phyloP scores from a whole-genome alignment of 35 echinoderm and acorn worm species.

The Chiridota heheva region DNA sequence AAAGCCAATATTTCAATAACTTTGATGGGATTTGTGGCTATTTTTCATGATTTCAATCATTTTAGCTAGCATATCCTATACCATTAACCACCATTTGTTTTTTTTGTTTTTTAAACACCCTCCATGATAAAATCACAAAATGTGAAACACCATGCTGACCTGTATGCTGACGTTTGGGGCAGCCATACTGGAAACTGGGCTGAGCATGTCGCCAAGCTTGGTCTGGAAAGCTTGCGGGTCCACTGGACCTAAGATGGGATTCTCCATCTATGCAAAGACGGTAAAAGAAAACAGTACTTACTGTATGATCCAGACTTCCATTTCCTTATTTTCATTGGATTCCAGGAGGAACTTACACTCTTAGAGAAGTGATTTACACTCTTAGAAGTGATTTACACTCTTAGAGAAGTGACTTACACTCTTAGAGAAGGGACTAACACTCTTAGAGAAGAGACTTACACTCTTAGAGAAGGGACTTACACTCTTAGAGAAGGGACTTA shows the following conservation, averaged over 20 bases:
- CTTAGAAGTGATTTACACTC: no score
- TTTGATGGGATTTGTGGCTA: no score
- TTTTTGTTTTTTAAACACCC: no score
- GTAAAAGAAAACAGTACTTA: neutral
- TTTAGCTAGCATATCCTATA: neutral
- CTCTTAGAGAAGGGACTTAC: no score
- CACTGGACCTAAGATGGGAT: constrained; percentile 46
- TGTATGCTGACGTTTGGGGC: constrained; percentile 99
- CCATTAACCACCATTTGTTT: constrained; percentile 3
- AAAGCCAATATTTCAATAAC: no score
- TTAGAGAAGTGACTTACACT: no score
- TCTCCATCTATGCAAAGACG: constrained; percentile 52
- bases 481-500: no score
- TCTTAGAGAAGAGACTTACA: no score
- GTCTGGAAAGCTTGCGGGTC: constrained; percentile 67
- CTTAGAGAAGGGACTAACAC: no score
- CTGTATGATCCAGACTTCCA: neutral
- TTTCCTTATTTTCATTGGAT: neutral
- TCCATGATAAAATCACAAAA: no score
- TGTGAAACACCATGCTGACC: no score
- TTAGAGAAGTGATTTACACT: no score
- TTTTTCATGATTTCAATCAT: neutral
- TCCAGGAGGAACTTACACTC: neutral
- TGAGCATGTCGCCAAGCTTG: constrained; percentile 77
- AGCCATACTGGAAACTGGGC: constrained; percentile 53